Evolutionary conservation across 92 coral and sea anemone species (phyloP), one percentile per base, ranked within the genome.

Genomic region (Porites evermanni): DNA sequence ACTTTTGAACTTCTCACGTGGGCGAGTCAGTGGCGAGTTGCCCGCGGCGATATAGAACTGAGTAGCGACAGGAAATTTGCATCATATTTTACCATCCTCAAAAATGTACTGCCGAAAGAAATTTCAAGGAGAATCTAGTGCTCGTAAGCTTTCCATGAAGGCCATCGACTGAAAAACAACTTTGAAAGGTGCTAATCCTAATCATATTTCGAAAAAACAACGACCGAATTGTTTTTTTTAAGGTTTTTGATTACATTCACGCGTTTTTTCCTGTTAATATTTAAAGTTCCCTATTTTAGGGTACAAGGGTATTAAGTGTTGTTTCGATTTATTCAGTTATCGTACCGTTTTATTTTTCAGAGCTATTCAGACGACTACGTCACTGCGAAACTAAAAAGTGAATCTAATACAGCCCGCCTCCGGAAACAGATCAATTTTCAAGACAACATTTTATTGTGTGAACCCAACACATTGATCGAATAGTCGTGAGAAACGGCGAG

Each of bases 371-470:
- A 81, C 67, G 18, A 32, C 60, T 81, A 81, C 86, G 86, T 81
- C 86, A 81, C 52, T 4, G 32, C 77, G 38, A 70, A 44, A 53
- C 21, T 14, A 67, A 71, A 59, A 81, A 69, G 86, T 70, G 78
- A 32, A 32, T 70, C 44, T 12, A 47, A 12, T 26, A 44, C 20
- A 32, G 60, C 53, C 77, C 47, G 47, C 47, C 61, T 60, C 78
- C 77, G 86, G 86, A 81, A 70, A 58, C 75, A n/a, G 78, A 38
- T 70, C 78, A 53, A 12, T 51, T 81, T 70, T 71, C 85, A 16
- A 19, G 61, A 70, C 26, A 59, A 8, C 53, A 80, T 80, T 80
- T 26, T 24, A 38, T 9, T 12, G 53, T 69, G 52, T 70, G 64
- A 38, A 23, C 51, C 23, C 68, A 8, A 68, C 51, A 4, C 67